Evolutionary conservation across 2,888 invertebrate genomes (phyloP).

Genomic region (Pseudanteris insignis): DNA sequence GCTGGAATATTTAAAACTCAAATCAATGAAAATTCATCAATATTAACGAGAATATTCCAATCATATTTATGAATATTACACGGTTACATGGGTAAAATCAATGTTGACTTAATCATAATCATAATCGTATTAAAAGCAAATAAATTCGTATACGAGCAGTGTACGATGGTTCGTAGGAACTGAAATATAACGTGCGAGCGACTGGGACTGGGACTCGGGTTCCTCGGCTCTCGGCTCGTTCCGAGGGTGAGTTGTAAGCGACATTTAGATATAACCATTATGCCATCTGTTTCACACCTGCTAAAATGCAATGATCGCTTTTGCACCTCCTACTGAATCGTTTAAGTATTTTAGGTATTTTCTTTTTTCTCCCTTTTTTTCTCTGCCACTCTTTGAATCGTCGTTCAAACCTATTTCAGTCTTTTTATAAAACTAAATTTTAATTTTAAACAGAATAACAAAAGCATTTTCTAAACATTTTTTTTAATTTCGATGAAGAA

Average conservation of each 20-base stretch:
- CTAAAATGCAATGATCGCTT: constrained; percentile 50
- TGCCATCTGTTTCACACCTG: constrained; percentile 65
- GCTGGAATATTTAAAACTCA: too few relatives aligned
- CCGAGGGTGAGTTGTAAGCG: constrained; percentile 23
- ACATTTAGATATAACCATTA: constrained; percentile 39
- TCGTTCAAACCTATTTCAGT: neutral
- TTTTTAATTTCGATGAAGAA: too few relatives aligned
- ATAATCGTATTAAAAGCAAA: constrained; percentile 10
- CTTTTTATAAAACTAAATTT: too few relatives aligned
- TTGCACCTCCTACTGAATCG: constrained; percentile 47
- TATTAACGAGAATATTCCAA: neutral
- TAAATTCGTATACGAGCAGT: constrained; percentile 20
- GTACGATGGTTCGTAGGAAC: constrained; percentile 27
- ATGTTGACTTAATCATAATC: too few relatives aligned
- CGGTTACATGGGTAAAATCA: too few relatives aligned
- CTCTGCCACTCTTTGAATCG: constrained; percentile 26
- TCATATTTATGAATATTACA: too few relatives aligned
- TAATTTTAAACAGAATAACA: too few relatives aligned
- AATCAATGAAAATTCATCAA: too few relatives aligned
- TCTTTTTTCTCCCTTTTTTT: constrained; percentile 4
- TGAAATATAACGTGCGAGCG: constrained; percentile 17
- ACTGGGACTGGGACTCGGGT: constrained; percentile 14
- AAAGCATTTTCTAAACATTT: too few relatives aligned
- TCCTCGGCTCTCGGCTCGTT: constrained; percentile 19
- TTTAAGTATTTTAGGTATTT: constrained; percentile 32